Evolutionary conservation across 2,797 vertebrate genomes (phyloP).

Genomic region (Malurus splendens): DNA sequence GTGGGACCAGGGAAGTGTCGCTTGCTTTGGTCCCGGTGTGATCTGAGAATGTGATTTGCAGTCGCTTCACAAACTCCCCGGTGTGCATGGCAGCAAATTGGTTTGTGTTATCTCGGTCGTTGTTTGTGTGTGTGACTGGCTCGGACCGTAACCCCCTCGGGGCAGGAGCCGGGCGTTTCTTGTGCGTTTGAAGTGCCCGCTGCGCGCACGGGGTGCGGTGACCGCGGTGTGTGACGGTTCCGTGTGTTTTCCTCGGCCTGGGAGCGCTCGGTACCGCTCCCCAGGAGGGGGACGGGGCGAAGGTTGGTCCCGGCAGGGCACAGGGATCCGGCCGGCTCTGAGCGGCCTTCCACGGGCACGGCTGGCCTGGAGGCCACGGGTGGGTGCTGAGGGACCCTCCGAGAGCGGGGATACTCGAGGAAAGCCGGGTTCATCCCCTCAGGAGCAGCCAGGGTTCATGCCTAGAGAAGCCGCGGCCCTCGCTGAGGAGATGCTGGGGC

Average conservation of each 20-base stretch:
- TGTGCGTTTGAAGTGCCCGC: background rate
- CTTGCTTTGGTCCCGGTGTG: background rate
- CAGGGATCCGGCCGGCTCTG: background rate
- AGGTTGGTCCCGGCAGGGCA: background rate
- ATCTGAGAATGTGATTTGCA: background rate
- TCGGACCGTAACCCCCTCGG: background rate
- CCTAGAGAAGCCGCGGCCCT: too few species aligned
- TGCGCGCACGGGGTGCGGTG: background rate
- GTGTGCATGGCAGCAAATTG: background rate
- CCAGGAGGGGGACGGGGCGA: background rate
- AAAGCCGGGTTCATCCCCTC: background rate
- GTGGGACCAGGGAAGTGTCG: fast-evolving
- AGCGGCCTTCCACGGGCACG: background rate
- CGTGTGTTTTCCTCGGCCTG: background rate
- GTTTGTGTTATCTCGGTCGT: background rate
- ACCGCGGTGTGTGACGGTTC: background rate
- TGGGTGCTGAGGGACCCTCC: background rate
- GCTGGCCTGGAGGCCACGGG: background rate
- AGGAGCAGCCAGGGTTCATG: background rate
- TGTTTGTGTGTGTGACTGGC: background rate
- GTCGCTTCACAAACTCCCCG: background rate
- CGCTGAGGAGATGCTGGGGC: background rate
- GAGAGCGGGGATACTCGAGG: background rate
- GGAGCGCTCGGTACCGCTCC: background rate
- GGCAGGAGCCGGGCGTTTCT: background rate